These are phyloP conservation scores for Tricholaema leucomelas DNA, from an alignment of 2,113 vertebrate genomes.

Conservation along the genomic window DNA sequence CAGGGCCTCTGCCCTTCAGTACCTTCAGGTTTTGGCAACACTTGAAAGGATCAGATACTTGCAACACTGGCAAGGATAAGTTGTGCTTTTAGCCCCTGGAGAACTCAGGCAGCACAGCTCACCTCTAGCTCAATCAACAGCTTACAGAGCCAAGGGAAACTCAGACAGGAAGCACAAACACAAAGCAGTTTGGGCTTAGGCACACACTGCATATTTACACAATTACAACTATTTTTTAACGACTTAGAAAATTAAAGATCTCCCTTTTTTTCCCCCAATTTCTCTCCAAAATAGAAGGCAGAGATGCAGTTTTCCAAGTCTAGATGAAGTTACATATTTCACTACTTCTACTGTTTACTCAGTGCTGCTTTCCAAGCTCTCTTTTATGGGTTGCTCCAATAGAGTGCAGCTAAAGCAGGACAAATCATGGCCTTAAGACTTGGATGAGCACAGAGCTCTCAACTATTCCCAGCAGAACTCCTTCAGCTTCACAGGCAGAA, in stretches of 20 bases:
- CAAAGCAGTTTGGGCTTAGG: not conserved
- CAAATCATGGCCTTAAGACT: too few relatives aligned
- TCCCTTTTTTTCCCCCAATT: not conserved
- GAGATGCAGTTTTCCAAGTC: not conserved
- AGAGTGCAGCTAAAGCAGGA: not conserved
- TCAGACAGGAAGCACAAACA: not conserved
- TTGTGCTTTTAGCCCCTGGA: not conserved
- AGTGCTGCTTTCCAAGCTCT: not conserved
- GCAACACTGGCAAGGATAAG: not conserved
- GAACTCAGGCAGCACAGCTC: not conserved
- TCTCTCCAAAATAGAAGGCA: not conserved
- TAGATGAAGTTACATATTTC: not conserved
- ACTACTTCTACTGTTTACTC: too few relatives aligned
- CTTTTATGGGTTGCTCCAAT: not conserved
- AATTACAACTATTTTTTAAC: not conserved
- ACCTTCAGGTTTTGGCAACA: not conserved
- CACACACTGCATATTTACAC: not conserved
- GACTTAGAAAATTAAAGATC: not conserved
- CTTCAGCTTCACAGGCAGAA: not conserved
- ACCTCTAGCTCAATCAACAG: not conserved
- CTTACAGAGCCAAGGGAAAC: not conserved
- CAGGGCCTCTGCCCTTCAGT: not conserved
- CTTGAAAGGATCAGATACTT: not conserved
- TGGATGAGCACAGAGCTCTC: too few relatives aligned
- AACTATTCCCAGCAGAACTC: not conserved